A percentile compares a stretch with the other conserved stretches of the same genome.
phyloP scores from a whole-genome alignment of 2,888 invertebrate species.

The Anthophora plumipes region DNA sequence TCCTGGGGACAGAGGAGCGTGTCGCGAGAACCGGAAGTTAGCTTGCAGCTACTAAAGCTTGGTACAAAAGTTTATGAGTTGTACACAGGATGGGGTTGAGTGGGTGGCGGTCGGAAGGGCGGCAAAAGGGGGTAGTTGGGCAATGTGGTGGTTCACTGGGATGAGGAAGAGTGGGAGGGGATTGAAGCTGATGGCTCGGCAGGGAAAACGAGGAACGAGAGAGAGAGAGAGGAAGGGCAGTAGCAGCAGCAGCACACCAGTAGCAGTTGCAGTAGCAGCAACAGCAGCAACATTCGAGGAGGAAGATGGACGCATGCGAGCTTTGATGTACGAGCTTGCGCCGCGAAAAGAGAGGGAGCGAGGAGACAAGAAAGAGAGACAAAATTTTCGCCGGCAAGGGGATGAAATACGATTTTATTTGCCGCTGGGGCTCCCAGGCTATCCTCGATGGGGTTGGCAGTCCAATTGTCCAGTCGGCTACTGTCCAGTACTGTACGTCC shows the following conservation, averaged over 20 bases:
- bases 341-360: conserved; percentile 71
- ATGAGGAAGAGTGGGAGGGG: conserved; percentile 52
- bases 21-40: conserved; percentile 79
- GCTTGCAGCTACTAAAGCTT: conserved; percentile 80
- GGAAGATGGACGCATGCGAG: conserved; percentile 81
- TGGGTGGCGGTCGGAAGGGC: conserved; percentile 72
- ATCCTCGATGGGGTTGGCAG: conserved; percentile 76
- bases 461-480: conserved; percentile 75
- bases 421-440: conserved; percentile 76
- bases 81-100: conserved; percentile 72
- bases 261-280: conserved; percentile 62
- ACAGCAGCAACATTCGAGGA: conserved; percentile 74
- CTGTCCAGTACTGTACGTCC: conserved; percentile 68
- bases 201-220: conserved; percentile 55
- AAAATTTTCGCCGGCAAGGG: conserved; percentile 82
- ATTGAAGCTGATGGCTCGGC: conserved; percentile 48
- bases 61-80: conserved; percentile 82
- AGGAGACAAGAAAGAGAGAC: conserved; percentile 76
- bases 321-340: conserved; percentile 83
- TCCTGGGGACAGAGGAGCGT: conserved; percentile 71
- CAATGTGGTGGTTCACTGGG: conserved; percentile 66
- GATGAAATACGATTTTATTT: conserved; percentile 84
- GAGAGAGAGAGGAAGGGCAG: conserved; percentile 26
- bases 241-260: conserved; percentile 54
- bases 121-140: conserved; percentile 70